phyloP scores from a whole-genome alignment of 2,888 invertebrate genomes.

The Dryococelus australis region DNA sequence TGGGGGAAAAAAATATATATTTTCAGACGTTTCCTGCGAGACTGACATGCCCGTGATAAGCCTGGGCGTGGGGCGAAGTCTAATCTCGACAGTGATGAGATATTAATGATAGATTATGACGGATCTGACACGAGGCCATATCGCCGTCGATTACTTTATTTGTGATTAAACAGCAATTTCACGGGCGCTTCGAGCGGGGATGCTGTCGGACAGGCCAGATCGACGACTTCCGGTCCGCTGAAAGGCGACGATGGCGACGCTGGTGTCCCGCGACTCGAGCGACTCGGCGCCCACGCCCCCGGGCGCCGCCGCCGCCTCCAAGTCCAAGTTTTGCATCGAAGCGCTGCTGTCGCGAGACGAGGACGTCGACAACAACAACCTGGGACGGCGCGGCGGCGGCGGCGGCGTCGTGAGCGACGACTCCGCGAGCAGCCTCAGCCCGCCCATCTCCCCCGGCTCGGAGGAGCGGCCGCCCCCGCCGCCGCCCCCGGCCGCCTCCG shows the following conservation, averaged over 20 bases:
- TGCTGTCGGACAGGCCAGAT: no score
- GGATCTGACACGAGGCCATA: background rate
- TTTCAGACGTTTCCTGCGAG: no score
- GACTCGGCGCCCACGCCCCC: slow-evolving; percentile 17
- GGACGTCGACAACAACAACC: slow-evolving; percentile 30
- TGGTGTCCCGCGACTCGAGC: background rate
- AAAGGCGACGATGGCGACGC: background rate
- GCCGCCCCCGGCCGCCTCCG: slow-evolving; percentile 37
- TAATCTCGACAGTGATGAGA: background rate
- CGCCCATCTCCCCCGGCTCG: slow-evolving; percentile 85
- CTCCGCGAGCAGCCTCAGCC: slow-evolving; percentile 61
- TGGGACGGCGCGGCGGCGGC: slow-evolving; percentile 19
- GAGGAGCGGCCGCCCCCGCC: slow-evolving; percentile 65
- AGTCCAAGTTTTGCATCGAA: slow-evolving; percentile 90
- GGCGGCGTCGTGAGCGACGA: slow-evolving; percentile 49
- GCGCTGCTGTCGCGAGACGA: slow-evolving; percentile 72
- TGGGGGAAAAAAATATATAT: no score
- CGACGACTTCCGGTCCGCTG: background rate
- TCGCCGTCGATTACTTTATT: background rate
- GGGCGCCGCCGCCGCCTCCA: slow-evolving; percentile 51
- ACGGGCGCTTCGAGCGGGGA: background rate
- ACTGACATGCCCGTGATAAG: background rate
- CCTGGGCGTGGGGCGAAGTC: background rate
- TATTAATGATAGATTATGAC: slow-evolving; percentile 29
- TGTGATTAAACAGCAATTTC: slow-evolving; percentile 22